These are phyloP conservation scores for Xylocopa sonorina DNA, from an alignment of 1,140 invertebrate genomes.

Conservation along the genomic window DNA sequence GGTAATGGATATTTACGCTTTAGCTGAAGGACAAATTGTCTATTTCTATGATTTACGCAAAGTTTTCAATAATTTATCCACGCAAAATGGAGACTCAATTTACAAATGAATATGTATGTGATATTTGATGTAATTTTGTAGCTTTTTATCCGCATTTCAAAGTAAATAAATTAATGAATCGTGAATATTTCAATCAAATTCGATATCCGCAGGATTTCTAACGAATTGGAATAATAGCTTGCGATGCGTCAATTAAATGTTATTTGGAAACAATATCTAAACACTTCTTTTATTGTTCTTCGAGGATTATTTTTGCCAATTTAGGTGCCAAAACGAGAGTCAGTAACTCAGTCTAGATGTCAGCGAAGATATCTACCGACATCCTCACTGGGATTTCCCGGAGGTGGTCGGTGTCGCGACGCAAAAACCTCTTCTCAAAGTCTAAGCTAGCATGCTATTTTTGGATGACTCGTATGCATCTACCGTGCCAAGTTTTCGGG, in stretches of 20 bases:
- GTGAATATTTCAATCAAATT: not conserved
- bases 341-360: not conserved
- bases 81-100: not conserved
- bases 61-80: not conserved
- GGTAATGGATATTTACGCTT: constrained; percentile 8
- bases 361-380: constrained; percentile 10
- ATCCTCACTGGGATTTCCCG: constrained; percentile 54
- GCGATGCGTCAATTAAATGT: not conserved
- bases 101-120: not conserved
- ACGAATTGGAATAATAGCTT: not conserved
- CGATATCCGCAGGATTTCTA: not conserved
- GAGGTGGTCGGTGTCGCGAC: constrained; percentile 41
- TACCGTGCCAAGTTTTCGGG: constrained; percentile 51
- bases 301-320: not conserved
- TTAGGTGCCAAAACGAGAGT: constrained; percentile 17
- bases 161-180: not conserved
- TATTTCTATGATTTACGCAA: not conserved
- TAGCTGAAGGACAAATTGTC: not conserved
- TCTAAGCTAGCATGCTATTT: constrained; percentile 59
- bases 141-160: not conserved
- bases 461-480: constrained; percentile 50
- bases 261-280: not conserved
- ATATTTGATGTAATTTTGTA: not conserved
- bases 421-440: constrained; percentile 63
- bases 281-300: not conserved